Evolutionary conservation across 2,888 invertebrate genomes (phyloP), one percentile per base, ranked within the genome.

Genomic region (Ischnura elegans): DNA sequence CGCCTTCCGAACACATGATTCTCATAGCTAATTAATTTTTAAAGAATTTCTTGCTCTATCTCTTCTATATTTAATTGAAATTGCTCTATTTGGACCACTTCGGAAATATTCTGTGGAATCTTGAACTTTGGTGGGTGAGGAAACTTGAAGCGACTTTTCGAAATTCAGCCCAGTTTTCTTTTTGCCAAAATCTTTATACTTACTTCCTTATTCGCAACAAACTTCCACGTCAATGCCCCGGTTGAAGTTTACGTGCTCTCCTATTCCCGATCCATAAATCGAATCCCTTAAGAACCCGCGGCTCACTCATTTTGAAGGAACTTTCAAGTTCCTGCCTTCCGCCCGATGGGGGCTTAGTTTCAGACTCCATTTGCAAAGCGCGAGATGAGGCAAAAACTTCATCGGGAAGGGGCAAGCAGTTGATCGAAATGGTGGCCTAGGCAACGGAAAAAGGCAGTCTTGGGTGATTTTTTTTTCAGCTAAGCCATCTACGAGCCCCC

Each of bases 181-280:
- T 61, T 61, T 61, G 8, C 61, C 61, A 16, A n/a, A 25, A n/a
- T n/a, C n/a, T 25, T n/a, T 61, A 1, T 21, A 61, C 61, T 61
- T n/a, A 61, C 61, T 61, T 61, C 25, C 76, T 36, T n/a, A 16
- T 76, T 76, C 76, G 13, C 76, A 76, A 76, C 36, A 36, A 76
- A 36, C 36, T 29, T 76, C 76, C 36, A 76, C 76, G 76, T 29
- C 36, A 36, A 29, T 36, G 29, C 76, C 36, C 10, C 76, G 76
- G 76, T 76, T 10, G 2, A 76, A 36, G 76, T 86, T 86, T 46
- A 46, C 86, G n/a, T n/a, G 86, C 86, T 19, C 86, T 19, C 21
- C 86, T n/a, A 45, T n/a, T 13, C 46, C 46, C n/a, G 45, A 86
- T 86, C 86, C 86, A 46, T 86, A 86, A 86, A 86, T 86, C 86